Base-by-base conservation (phyloP, 2,797 vertebrate species). In the Tolypeutes matacus region DNA sequence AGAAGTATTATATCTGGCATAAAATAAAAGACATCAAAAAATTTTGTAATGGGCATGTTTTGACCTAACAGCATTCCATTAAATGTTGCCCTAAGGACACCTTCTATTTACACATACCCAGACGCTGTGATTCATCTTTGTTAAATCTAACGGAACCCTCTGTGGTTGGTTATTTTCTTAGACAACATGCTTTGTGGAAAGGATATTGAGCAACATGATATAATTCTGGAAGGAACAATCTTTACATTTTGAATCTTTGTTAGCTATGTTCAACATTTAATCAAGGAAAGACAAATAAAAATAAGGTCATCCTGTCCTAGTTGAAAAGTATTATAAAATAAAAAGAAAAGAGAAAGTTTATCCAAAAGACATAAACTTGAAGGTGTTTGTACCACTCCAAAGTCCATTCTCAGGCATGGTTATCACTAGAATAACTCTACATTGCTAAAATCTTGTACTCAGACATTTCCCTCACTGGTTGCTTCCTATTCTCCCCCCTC, bases 11-110 rank as follows among this genome's bases (percentile, higher is more conserved):
- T 31, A 72, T 46, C 39, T 73, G 78, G 56, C 46, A 64, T 15
- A 94, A 95, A 93, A 76, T 70, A 13, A 91, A 94, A 83, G 46
- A 46, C 65, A 51, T 69, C 86, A 7, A 51, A 89, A 89, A 82
- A 89, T 69, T 60, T 93, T 97, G 83, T 73, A 94, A 75, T n/a
- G 31, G 36, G 17, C n/a, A 56, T 29, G 56, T 75, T 77, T 73
- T 73, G 29, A 60, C n/a, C 65, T 58, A 96, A 60, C 10, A 20
- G 25, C 14, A 25, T 92, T 42, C n/a, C 3, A 8, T 83, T 64
- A 92, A 70, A 75, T 75, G 81, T 4, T 93, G 9, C 69, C 11
- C 51, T 89, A 73, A 67, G 36, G n/a, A 81, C 23, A 86, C 15
- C 4, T 34, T 49, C 64, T 58, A 14, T 53, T 86, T 91, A 46